Evolutionary conservation across 2,113 vertebrate species (phyloP).

Genomic region (human): GRCh38 chr7:145628501-145629000

Average conservation of each 20-base stretch:
- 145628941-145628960: constrained; percentile 26
- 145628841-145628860: not conserved
- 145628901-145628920: not conserved
- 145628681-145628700: not conserved
- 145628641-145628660: not conserved
- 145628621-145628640: not conserved
- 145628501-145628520: not conserved
- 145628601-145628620: not conserved
- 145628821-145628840: not conserved
- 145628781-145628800: not conserved
- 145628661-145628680: not conserved
- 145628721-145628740: not conserved
- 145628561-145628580: not conserved
- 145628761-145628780: not conserved
- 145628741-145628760: not conserved
- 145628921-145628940: not conserved
- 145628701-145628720: not conserved
- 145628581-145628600: not conserved
- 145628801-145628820: not conserved
- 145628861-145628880: not conserved
- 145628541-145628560: not conserved
- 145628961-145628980: not conserved
- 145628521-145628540: not conserved
- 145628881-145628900: not conserved
- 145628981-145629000: not conserved